Evolutionary conservation across 2,888 invertebrate species (phyloP), one percentile per base, ranked within the genome.

Genomic region (Yponomeuta evonymella): DNA sequence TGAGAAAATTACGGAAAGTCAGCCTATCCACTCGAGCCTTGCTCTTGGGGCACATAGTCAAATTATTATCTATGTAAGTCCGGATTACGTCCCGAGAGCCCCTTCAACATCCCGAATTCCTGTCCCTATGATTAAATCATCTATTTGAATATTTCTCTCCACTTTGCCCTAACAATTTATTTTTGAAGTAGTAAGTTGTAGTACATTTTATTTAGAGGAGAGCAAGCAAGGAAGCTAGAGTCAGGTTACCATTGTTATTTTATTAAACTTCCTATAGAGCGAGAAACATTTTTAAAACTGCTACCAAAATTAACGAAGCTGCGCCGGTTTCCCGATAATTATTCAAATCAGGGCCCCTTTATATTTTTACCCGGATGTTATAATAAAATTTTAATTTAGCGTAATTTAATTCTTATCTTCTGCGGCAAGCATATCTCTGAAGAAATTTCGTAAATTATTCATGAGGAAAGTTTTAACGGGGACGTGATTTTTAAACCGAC

Each of bases 401-500:
- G 83, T 88, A 89, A 89, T 88, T 90, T 88, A 86, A 89, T 88
- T 89, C 89, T 89, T 90, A 90, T 90, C 90, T 88, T 81, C 83
- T 76, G 83, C 83, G 79, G 85, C 88, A 86, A 87, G 84, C 88
- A 89, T 89, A 90, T 90, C 90, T 89, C 83, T 80, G 88, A 87
- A 88, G 86, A 88, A 89, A 86, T 89, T 90, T 87, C 79, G 88
- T 90, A 90, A 91, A 91, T 90, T 90, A 91, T 91, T 91, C 90
- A 91, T 90, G 89, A 89, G 86, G 82, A 89, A 90, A 91, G 88
- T 90, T 91, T 89, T 87, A 89, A 89, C 87, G 82, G 87, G 84
- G 87, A 89, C 90, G 89, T 89, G 89, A 87, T 90, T 90, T 89
- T 90, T 87, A 89, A 90, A 87, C 86, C 88, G 84, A 88, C 89